A percentile compares a stretch with the other conserved stretches of the same genome.
phyloP scores from a whole-genome alignment of 2,888 invertebrate species.

The Entomobrya proxima region DNA sequence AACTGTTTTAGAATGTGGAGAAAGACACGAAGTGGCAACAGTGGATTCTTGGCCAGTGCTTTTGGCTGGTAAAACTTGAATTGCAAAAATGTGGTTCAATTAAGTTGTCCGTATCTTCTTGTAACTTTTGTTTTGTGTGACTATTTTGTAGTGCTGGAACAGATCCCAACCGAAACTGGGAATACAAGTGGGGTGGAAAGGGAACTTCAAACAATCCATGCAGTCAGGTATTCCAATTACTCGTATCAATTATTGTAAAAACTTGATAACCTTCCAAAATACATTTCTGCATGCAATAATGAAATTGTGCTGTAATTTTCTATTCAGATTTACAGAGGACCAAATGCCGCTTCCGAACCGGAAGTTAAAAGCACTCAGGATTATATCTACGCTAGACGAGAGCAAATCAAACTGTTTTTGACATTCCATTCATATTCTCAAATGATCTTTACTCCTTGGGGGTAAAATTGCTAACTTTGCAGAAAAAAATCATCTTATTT shows the following conservation, averaged over 20 bases:
- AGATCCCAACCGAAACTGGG: slow-evolving; percentile 78
- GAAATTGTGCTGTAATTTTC: too few relatives aligned
- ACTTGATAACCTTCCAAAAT: too few relatives aligned
- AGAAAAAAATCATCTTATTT: not conserved
- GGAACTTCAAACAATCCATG: slow-evolving; percentile 86
- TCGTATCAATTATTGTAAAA: too few relatives aligned
- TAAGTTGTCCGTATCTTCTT: not conserved
- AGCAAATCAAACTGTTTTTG: slow-evolving; percentile 79
- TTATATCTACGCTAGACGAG: slow-evolving; percentile 79
- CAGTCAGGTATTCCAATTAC: slow-evolving; percentile 78
- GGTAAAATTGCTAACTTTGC: slow-evolving; percentile 73
- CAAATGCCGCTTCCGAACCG: slow-evolving; percentile 86
- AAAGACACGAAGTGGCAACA: slow-evolving; percentile 77
- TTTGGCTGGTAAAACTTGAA: slow-evolving; percentile 68
- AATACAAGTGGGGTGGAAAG: slow-evolving; percentile 77
- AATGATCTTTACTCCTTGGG: slow-evolving; percentile 82
- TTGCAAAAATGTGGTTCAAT: not conserved
- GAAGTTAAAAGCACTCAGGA: slow-evolving; percentile 85
- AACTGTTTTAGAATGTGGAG: slow-evolving; percentile 77
- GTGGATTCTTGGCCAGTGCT: slow-evolving; percentile 74
- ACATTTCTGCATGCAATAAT: too few relatives aligned
- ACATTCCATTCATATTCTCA: slow-evolving; percentile 83
- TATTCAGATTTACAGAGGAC: slow-evolving; percentile 85
- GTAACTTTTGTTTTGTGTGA: not conserved
- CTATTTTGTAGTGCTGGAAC: slow-evolving; percentile 76